A percentile compares a stretch with the other conserved stretches of the same genome.
phyloP scores from a whole-genome alignment of 2,797 vertebrate genomes.

The Fistularia tabacaria region DNA sequence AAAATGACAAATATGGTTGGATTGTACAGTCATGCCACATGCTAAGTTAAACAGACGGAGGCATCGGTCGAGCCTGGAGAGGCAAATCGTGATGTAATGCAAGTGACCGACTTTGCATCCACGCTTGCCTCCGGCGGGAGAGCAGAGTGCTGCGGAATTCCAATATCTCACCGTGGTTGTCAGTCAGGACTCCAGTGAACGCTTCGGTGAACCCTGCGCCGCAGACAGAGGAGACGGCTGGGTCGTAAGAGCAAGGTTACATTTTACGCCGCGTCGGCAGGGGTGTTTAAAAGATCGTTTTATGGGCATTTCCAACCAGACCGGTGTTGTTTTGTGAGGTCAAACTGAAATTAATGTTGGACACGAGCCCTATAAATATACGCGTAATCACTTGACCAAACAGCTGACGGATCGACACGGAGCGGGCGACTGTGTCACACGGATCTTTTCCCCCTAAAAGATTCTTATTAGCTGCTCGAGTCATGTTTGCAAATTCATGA shows the following conservation, averaged over 20 bases:
- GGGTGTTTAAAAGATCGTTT: constrained; percentile 59
- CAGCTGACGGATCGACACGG: constrained; percentile 51
- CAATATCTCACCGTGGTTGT: no score
- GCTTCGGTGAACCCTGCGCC: constrained; percentile 5
- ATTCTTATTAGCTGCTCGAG: constrained; percentile 62
- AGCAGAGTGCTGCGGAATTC: no score
- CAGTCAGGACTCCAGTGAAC: constrained; percentile 23
- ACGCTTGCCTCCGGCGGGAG: no score
- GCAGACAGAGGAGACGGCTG: constrained; percentile 12
- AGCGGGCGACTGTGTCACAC: constrained; percentile 48
- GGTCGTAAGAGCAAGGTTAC: constrained; percentile 57
- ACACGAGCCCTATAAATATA: constrained; percentile 64
- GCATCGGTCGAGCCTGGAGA: no score
- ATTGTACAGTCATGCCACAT: no score
- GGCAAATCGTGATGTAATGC: no score
- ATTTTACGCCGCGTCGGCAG: constrained; percentile 59
- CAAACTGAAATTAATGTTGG: constrained; percentile 67
- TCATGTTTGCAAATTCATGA: constrained; percentile 67
- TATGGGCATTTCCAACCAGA: constrained; percentile 58
- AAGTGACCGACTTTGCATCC: no score
- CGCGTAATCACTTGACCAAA: constrained; percentile 58
- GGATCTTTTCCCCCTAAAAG: constrained; percentile 38
- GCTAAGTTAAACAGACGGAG: no score
- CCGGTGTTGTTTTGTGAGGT: constrained; percentile 71
- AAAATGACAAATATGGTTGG: no score